phyloP scores from a whole-genome alignment of 2,797 vertebrate genomes.

The Sebastes diaconus region DNA sequence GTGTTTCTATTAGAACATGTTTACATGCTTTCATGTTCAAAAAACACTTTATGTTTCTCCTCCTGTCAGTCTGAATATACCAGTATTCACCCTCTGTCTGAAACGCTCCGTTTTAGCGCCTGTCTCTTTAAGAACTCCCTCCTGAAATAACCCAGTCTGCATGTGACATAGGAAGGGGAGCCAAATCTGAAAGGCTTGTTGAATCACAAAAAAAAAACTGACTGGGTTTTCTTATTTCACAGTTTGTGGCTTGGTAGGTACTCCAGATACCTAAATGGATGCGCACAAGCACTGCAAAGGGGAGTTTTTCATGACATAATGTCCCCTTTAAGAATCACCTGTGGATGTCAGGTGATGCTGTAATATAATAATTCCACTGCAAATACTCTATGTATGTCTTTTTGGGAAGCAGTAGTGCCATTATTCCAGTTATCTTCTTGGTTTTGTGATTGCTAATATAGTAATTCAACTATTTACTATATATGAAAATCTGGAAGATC shows the following conservation, averaged over 20 bases:
- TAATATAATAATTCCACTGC: neutral
- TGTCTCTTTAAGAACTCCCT: neutral
- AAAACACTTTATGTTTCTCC: neutral
- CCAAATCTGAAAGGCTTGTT: too few species aligned
- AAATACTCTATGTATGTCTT: neutral
- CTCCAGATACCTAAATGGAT: too few species aligned
- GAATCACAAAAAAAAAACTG: too few species aligned
- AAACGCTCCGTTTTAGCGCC: neutral
- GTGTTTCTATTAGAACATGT: neutral
- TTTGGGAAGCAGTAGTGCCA: neutral
- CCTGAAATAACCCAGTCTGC: neutral
- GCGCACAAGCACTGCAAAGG: too few species aligned
- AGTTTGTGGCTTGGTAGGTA: too few species aligned
- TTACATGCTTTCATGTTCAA: neutral
- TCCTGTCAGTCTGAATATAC: neutral
- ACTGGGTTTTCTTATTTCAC: too few species aligned
- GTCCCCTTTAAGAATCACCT: neutral
- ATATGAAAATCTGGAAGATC: neutral
- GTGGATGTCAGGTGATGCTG: neutral
- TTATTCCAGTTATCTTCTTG: neutral
- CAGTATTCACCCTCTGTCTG: neutral
- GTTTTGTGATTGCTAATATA: neutral
- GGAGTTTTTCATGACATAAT: too few species aligned
- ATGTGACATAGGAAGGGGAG: too few species aligned
- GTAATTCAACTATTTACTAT: neutral